Evolutionary conservation across 2,797 vertebrate species (phyloP), one percentile per base, ranked within the genome.

Genomic region (Gorsachius magnificus): DNA sequence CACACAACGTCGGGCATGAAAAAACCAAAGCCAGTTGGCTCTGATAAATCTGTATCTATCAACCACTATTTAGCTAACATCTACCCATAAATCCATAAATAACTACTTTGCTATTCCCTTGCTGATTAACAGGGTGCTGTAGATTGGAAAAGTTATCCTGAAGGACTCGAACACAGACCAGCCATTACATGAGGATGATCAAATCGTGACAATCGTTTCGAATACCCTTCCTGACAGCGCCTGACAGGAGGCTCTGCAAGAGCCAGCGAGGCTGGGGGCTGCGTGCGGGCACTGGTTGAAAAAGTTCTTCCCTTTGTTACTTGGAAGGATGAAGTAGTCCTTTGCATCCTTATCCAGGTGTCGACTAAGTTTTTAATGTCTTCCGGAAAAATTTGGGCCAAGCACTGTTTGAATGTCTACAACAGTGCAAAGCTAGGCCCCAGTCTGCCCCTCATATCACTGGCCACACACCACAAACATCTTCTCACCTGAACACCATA

Each of bases 1-100:
- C 65, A 79, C 45, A 63, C 5, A 0, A 75, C 0, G 0, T 61
- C 1, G 1, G 21, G 43, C 78, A 86, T 18, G 46, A 86, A 68
- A 94, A 95, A 94, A 83, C 24, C 33, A 85, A 92, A 83, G 93
- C 78, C 88, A 95, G 57, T 50, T 96, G 89, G 76, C 78, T 82
- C 38, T 33, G 45, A 87, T 29, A 21, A 77, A 71, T 65, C 83
- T 51, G 28, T 82, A 89, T 76, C 85, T 81, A 93, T 83, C 81
- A 90, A 78, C 61, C 76, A 80, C 74, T 94, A 69, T 81, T 93
- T 95, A 94, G 80, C 68, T 90, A 90, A 82, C 60, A 91, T 60
- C 72, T 80, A 92, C 53, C 56, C 36, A 1, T 74, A 94, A 95
- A 93, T 82, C 56, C 36, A 1, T 71, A 94, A 96, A 92, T 82